A percentile compares a stretch with the other conserved stretches of the same genome.
These are phyloP conservation scores for Progne subis DNA, from an alignment of 2,113 vertebrate species.

Conservation along the genomic window DNA sequence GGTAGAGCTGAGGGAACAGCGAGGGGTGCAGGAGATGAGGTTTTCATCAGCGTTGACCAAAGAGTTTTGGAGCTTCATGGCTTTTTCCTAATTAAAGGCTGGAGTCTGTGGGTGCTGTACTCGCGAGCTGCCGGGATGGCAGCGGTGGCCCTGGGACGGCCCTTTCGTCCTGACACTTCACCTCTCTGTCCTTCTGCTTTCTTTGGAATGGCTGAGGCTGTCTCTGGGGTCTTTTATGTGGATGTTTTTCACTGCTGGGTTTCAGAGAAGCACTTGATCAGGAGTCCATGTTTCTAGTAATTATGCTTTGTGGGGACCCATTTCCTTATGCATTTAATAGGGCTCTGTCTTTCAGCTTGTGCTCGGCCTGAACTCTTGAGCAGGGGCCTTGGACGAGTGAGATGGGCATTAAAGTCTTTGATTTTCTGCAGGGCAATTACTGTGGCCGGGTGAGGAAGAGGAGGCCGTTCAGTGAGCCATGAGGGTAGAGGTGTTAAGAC, in stretches of 20 bases:
- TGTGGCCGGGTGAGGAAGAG: slow-evolving; percentile 32
- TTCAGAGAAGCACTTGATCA: neutral
- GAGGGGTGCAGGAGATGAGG: too few relatives aligned
- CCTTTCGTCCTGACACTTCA: neutral
- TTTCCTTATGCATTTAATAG: slow-evolving; percentile 49
- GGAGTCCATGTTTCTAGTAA: neutral
- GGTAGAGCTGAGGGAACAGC: neutral
- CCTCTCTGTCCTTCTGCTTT: neutral
- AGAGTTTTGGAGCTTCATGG: neutral
- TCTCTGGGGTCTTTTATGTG: neutral
- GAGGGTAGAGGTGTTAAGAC: neutral
- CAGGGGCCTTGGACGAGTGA: neutral
- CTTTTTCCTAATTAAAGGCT: neutral
- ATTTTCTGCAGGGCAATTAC: slow-evolving; percentile 28
- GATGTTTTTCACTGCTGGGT: neutral
- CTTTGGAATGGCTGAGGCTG: neutral
- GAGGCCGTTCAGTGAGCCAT: neutral
- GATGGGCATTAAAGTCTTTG: slow-evolving; percentile 10
- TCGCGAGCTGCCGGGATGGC: accelerated
- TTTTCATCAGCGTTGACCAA: neutral
- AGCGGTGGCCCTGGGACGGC: neutral
- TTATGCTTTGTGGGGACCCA: neutral
- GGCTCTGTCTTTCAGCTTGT: slow-evolving; percentile 1
- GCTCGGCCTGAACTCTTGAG: neutral
- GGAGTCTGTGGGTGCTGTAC: neutral